phyloP scores from a whole-genome alignment of 2,113 vertebrate genomes.

The Clarias macrocephalus region DNA sequence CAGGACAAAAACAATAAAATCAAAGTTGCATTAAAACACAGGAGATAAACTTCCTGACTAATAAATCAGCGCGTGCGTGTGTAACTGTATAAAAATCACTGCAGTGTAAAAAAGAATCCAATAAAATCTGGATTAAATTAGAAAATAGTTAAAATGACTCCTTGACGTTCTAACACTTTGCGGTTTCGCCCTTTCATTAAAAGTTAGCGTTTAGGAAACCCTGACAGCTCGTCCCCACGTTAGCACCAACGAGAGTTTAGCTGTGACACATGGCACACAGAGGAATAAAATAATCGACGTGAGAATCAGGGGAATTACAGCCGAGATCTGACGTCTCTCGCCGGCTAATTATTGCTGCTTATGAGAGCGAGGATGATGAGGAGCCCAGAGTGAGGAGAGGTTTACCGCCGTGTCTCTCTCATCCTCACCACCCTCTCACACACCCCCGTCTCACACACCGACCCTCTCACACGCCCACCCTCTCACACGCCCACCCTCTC shows the following conservation, averaged over 20 bases:
- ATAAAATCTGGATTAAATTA: neutral
- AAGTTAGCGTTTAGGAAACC: neutral
- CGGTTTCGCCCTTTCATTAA: neutral
- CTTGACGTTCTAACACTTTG: neutral
- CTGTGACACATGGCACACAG: constrained; percentile 17
- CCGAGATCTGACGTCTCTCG: constrained; percentile 39
- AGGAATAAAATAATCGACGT: constrained; percentile 48
- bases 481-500: too few species aligned
- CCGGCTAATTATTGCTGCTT: constrained; percentile 50
- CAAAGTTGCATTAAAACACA: neutral
- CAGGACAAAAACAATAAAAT: neutral
- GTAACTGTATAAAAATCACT: neutral
- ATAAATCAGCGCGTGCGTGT: neutral
- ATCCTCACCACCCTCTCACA: neutral
- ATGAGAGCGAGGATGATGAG: constrained; percentile 51
- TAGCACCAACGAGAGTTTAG: neutral
- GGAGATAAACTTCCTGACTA: neutral
- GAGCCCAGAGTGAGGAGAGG: constrained; percentile 31
- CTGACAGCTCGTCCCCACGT: neutral
- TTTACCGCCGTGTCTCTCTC: constrained; percentile 36
- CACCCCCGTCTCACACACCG: too few species aligned
- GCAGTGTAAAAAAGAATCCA: neutral
- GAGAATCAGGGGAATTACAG: constrained; percentile 44
- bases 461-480: too few species aligned
- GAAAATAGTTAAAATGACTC: neutral